Evolutionary conservation across 2,113 vertebrate genomes (phyloP).

Genomic region (Gasterosteus nipponicus): DNA sequence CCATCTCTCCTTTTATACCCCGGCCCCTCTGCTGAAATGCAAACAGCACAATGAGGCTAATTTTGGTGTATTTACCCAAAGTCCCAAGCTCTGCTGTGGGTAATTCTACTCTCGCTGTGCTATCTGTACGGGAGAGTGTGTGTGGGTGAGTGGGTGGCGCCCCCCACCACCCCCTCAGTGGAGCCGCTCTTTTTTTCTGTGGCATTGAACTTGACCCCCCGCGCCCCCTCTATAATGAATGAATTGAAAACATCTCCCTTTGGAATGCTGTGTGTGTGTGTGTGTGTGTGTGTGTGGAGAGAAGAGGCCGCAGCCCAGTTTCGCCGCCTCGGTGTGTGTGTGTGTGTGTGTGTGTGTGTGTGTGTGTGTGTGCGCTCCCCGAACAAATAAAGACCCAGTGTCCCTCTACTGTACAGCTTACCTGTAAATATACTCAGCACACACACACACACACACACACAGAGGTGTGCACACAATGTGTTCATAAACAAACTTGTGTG

Average conservation of each 20-base stretch:
- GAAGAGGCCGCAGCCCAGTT: conserved; percentile 83
- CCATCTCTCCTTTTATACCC: conserved; percentile 2
- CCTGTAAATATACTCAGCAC: conserved; percentile 67
- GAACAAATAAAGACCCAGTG: conserved; percentile 91
- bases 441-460: conserved; percentile 8
- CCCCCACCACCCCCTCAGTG: conserved; percentile 83
- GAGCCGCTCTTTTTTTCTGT: conserved; percentile 91
- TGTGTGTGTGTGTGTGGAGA: conserved; percentile 84
- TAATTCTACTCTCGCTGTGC: conserved; percentile 82
- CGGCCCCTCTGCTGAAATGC: conserved; percentile 82
- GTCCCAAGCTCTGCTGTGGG: conserved; percentile 65
- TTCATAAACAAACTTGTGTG: neutral
- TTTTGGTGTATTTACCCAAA: conserved; percentile 93
- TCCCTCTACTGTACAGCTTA: conserved; percentile 70
- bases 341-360: conserved; percentile 81
- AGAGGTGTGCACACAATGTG: neutral
- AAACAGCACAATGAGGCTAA: conserved; percentile 92
- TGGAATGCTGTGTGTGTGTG: conserved; percentile 87
- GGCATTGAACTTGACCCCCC: conserved; percentile 98
- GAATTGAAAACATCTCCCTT: conserved; percentile 99
- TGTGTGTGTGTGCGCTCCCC: conserved; percentile 80
- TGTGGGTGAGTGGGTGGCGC: conserved; percentile 82
- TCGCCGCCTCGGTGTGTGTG: conserved; percentile 68
- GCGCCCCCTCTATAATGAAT: conserved; percentile 97
- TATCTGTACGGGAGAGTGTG: conserved; percentile 27